A percentile compares a stretch with the other conserved stretches of the same genome.
Conservation (phyloP, 2,797 vertebrate genomes). For the Emys orbicularis region DNA sequence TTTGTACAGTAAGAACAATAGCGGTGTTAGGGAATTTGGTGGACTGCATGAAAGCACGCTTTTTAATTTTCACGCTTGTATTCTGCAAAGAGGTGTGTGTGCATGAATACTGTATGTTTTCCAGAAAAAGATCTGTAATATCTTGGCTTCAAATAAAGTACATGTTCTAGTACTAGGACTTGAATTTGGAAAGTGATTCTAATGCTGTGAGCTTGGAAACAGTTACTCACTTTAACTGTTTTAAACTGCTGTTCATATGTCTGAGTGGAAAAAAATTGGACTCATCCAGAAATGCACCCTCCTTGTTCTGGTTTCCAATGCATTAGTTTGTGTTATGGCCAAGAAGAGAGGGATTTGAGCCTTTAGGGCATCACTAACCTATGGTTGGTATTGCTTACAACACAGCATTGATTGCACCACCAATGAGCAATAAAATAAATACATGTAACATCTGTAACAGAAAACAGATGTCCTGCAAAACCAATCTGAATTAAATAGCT, state of each 20-base stretch:
- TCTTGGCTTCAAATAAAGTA: not conserved
- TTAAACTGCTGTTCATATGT: slow-evolving; percentile 40
- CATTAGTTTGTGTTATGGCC: slow-evolving; percentile 15
- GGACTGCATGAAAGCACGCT: not conserved
- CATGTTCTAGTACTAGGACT: not conserved
- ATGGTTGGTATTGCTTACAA: slow-evolving; percentile 16
- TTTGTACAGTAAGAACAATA: not conserved
- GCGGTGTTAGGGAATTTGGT: not conserved
- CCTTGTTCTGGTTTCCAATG: slow-evolving; percentile 33
- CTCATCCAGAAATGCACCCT: slow-evolving; percentile 26
- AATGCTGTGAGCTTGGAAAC: slow-evolving; percentile 18
- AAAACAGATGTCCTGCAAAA: slow-evolving; percentile 68
- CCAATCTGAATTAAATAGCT: slow-evolving; percentile 27
- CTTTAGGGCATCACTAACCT: slow-evolving; percentile 28
- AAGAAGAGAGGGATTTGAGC: slow-evolving; percentile 23
- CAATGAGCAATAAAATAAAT: slow-evolving; percentile 63
- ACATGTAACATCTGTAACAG: slow-evolving; percentile 41
- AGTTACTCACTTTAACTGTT: slow-evolving; percentile 44
- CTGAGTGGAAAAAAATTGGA: not conserved
- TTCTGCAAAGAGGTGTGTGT: not conserved
- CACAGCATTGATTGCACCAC: not conserved
- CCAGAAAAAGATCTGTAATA: not conserved
- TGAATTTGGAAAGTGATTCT: slow-evolving; percentile 10
- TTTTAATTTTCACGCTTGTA: not conserved
- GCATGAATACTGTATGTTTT: not conserved